Percentiles rank a stretch among this genome's conserved stretches.
Evolutionary conservation across 2,113 vertebrate species (phyloP).

Genomic region (Smithornis capensis): DNA sequence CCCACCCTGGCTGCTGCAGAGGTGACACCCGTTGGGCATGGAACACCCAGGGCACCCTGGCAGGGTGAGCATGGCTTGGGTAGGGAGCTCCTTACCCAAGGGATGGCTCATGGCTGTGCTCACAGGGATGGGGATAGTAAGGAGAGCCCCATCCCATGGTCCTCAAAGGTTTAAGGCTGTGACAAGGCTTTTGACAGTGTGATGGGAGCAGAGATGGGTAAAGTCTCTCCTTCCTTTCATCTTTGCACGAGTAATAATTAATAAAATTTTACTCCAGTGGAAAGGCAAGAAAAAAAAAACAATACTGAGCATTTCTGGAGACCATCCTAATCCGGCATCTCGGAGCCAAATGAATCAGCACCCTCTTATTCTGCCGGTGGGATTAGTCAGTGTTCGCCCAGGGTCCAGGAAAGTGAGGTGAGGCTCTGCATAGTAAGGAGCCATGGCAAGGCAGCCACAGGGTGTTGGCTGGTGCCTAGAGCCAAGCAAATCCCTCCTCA

Average conservation of each 20-base stretch:
- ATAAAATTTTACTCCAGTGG: neutral
- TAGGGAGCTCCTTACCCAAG: neutral
- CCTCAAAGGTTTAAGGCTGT: neutral
- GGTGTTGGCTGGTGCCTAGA: neutral
- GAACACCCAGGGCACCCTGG: too few species aligned
- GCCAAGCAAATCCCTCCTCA: neutral
- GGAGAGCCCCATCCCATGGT: fast-evolving
- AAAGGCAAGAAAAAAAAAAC: neutral
- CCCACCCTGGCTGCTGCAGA: neutral
- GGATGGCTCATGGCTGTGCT: fast-evolving
- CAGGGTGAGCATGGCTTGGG: fast-evolving
- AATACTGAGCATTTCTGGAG: neutral
- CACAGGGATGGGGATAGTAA: neutral
- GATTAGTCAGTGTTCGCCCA: neutral
- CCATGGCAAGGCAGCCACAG: fast-evolving
- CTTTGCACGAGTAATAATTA: neutral
- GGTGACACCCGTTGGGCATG: fast-evolving
- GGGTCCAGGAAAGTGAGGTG: neutral
- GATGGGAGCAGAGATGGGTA: neutral
- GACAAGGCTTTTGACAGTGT: neutral
- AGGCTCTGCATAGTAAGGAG: neutral
- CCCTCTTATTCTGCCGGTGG: neutral
- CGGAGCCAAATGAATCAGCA: neutral
- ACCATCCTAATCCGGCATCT: neutral
- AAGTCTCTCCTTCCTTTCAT: neutral